Base-by-base conservation (phyloP, 2,113 vertebrate species). In the Vicugna pacos region DNA sequence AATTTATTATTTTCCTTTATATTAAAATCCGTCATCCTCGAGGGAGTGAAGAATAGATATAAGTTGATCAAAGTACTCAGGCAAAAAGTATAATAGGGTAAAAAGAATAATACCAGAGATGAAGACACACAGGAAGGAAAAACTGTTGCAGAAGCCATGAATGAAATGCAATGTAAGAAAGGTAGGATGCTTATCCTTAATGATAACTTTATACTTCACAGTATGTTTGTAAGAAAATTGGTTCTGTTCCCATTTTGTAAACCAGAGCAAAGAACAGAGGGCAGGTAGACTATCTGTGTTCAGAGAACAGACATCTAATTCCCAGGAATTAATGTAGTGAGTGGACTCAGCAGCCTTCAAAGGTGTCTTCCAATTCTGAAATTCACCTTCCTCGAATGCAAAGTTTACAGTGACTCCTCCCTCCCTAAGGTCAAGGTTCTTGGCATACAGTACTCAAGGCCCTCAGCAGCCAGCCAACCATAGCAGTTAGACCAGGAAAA, bases 1-100 rank as follows among this genome's bases (percentile, higher is more conserved):
- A 85, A 38, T 67, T 76, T 81, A 52, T 73, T 20, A 91, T n/a
- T 88, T 58, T 86, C 58, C n/a, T 89, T 88, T 65, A 67, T 64
- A 60, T 67, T 60, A 77, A 93, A 94, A 62, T 65, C 56, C 22
- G 69, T 1, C 83, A 54, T 76, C 46, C 60, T 88, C 62, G 54
- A 79, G 17, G 15, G 69, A 81, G 28, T 30, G 5, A 9, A 38
- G 20, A 76, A 17, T 32, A 75, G 9, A 81, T 28, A 77, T 19
- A 65, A n/a, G 91, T 2, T 48, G 35, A 56, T 73, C 42, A 62
- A 76, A 93, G 26, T 5, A 60, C 30, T 24, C 42, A 32, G 26
- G 26, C 24, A 46, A 52, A 22, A 67, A 46, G 16, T 56, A 38
- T 13, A 30, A 64, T n/a, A 73, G 32, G 12, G 13, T 17, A 80